A percentile compares a stretch with the other conserved stretches of the same genome.
phyloP scores from a whole-genome alignment of 2,888 invertebrate species.

The Temnothorax ravouxi region DNA sequence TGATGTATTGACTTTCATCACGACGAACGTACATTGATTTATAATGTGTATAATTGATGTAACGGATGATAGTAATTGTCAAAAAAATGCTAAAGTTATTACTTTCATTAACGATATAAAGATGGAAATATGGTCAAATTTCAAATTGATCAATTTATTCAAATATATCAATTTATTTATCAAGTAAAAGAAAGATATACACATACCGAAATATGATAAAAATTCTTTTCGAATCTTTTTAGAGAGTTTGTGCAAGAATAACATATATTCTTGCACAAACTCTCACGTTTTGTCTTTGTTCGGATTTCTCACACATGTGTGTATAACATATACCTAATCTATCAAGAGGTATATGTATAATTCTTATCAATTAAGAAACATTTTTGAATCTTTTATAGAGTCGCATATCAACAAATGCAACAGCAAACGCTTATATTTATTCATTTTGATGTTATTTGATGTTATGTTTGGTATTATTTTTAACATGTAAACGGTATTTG shows the following conservation, averaged over 20 bases:
- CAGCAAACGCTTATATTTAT: slow-evolving; percentile 11
- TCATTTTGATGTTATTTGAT: slow-evolving; percentile 34
- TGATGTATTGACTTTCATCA: background rate
- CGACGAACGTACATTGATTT: background rate
- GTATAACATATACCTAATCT: slow-evolving; percentile 9
- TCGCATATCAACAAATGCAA: slow-evolving; percentile 21
- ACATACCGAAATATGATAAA: background rate
- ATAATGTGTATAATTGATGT: slow-evolving; percentile 4
- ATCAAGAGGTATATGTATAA: slow-evolving; percentile 22
- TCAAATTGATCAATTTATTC: background rate
- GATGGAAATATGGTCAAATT: background rate
- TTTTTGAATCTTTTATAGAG: slow-evolving; percentile 18
- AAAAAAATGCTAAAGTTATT: background rate
- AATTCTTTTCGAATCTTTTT: slow-evolving; percentile 1
- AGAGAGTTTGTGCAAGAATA: background rate
- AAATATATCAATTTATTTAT: slow-evolving; percentile 19
- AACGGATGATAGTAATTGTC: background rate
- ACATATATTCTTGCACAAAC: background rate
- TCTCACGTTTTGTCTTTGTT: background rate
- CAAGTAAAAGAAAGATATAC: background rate
- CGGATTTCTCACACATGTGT: background rate
- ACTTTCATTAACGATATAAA: background rate
- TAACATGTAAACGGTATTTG: slow-evolving; percentile 4
- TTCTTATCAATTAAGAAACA: slow-evolving; percentile 10
- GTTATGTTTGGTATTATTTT: background rate